A percentile compares a stretch with the other conserved stretches of the same genome.
phyloP scores from a whole-genome alignment of 2,888 invertebrate genomes.

The Thymelicus lineola region DNA sequence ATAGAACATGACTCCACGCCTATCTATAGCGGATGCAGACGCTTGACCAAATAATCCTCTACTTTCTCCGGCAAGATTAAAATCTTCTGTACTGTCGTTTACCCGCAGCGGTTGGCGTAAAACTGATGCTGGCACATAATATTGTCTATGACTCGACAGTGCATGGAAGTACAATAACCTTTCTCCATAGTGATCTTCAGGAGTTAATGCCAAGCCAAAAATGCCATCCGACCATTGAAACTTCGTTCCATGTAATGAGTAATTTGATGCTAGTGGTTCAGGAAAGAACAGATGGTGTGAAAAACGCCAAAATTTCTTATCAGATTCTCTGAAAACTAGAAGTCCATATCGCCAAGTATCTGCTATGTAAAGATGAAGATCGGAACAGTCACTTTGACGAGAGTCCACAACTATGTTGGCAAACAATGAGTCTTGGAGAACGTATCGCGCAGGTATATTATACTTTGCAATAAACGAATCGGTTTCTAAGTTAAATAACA shows the following conservation, averaged over 20 bases:
- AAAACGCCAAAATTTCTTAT: constrained; percentile 86
- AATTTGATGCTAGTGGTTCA: constrained; percentile 90
- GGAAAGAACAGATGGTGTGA: constrained; percentile 89
- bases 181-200: constrained; percentile 79
- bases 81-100: constrained; percentile 63
- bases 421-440: constrained; percentile 88
- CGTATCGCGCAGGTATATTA: constrained; percentile 86
- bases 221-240: constrained; percentile 94
- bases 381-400: constrained; percentile 84
- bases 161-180: constrained; percentile 91
- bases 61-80: constrained; percentile 74
- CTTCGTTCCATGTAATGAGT: constrained; percentile 89
- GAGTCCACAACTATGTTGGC: constrained; percentile 88
- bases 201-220: constrained; percentile 90
- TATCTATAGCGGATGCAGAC: constrained; percentile 90
- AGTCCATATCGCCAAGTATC: constrained; percentile 89
- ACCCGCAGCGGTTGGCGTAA: constrained; percentile 84
- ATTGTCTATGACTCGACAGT: constrained; percentile 92
- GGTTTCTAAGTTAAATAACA: constrained; percentile 89
- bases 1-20: constrained; percentile 90
- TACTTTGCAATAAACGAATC: constrained; percentile 87
- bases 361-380: constrained; percentile 87
- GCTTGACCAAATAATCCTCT: constrained; percentile 88
- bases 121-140: constrained; percentile 88
- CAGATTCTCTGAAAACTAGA: constrained; percentile 86